Evolutionary conservation across 2,888 invertebrate species (phyloP).

Genomic region (Pelosia muscerda): DNA sequence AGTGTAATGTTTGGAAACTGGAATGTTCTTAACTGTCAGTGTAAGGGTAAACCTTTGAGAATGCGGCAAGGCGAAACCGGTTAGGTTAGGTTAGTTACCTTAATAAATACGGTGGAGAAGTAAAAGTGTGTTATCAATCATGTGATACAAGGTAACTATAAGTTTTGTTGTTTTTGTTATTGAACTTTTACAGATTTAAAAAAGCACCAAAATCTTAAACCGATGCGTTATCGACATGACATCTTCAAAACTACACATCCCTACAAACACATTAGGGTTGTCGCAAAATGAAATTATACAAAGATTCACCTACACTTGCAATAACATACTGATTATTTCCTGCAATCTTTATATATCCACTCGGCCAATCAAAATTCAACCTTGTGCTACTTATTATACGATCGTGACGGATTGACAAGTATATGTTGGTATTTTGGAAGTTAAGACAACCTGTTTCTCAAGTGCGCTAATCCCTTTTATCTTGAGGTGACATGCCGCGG

Average conservation of each 20-base stretch:
- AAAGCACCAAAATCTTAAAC: not conserved
- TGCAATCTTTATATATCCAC: constrained; percentile 48
- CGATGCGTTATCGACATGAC: constrained; percentile 9
- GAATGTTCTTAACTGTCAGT: too few relatives aligned
- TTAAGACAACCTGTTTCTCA: constrained; percentile 78
- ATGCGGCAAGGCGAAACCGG: too few relatives aligned
- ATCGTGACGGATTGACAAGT: constrained; percentile 18
- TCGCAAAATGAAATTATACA: constrained; percentile 82
- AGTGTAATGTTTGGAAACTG: too few relatives aligned
- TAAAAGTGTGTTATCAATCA: too few relatives aligned
- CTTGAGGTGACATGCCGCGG: constrained; percentile 81
- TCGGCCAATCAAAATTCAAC: constrained; percentile 31
- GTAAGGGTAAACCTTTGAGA: too few relatives aligned
- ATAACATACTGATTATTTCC: constrained; percentile 79
- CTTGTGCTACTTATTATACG: constrained; percentile 44
- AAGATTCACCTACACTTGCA: constrained; percentile 79
- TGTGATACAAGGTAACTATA: too few relatives aligned
- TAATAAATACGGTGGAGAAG: too few relatives aligned
- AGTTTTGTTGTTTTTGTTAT: too few relatives aligned
- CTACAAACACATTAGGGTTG: constrained; percentile 74
- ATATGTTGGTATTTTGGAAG: constrained; percentile 40
- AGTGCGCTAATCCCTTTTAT: constrained; percentile 81
- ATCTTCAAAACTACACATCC: constrained; percentile 50
- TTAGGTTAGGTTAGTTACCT: too few relatives aligned
- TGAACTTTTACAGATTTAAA: not conserved